These are phyloP conservation scores for Tinamus major DNA, from an alignment of 2,797 vertebrate genomes.

Conservation along the genomic window DNA sequence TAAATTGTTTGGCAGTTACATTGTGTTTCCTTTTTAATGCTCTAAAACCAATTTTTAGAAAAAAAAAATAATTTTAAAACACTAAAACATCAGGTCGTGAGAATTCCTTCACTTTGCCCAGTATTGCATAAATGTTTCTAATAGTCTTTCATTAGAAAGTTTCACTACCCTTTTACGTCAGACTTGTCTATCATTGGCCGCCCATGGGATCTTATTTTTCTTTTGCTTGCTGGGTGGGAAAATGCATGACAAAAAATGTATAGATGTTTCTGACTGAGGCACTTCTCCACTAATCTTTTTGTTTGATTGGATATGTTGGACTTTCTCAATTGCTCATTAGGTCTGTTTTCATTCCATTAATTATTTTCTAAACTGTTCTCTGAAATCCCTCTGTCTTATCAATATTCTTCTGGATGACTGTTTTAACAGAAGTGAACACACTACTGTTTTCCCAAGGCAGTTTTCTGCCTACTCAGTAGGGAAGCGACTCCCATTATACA, in stretches of 20 bases:
- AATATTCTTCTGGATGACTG: neutral
- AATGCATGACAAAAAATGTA: neutral
- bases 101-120: neutral
- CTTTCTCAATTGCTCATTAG: neutral
- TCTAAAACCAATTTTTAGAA: neutral
- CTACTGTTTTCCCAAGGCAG: neutral
- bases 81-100: neutral
- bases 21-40: neutral
- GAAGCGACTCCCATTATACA: neutral
- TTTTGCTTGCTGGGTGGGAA: neutral
- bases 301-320: neutral
- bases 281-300: neutral
- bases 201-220: neutral
- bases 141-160: neutral
- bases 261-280: neutral
- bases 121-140: neutral
- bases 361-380: conserved; percentile 12
- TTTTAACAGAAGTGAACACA: neutral
- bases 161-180: neutral
- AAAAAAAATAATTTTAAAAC: neutral
- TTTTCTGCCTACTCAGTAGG: neutral
- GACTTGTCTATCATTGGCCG: neutral
- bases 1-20: neutral
- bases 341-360: neutral
- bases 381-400: neutral